phyloP scores from a whole-genome alignment of 1,140 invertebrate species.

The Eueides isabella region DNA sequence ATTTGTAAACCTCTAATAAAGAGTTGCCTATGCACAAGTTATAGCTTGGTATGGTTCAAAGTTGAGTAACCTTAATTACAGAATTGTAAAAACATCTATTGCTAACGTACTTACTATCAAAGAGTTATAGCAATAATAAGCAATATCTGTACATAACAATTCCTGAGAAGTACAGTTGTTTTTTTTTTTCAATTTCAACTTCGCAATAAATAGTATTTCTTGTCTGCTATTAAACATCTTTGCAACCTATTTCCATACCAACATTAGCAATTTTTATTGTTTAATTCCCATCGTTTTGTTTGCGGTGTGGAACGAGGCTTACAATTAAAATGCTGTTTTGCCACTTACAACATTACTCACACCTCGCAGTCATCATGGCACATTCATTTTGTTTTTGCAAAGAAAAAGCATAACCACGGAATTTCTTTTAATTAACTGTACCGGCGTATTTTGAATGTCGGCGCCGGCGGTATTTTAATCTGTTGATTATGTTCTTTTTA shows the following conservation, averaged over 20 bases:
- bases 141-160: constrained; percentile 16
- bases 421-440: constrained; percentile 75
- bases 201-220: constrained; percentile 52
- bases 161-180: constrained; percentile 32
- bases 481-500: constrained; percentile 43
- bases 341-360: constrained; percentile 71
- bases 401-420: constrained; percentile 63
- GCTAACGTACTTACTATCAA: neutral
- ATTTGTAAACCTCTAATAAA: too few species aligned
- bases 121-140: neutral
- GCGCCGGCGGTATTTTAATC: constrained; percentile 46
- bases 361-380: constrained; percentile 61
- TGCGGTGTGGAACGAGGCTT: constrained; percentile 56
- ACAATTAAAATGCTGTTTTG: constrained; percentile 68
- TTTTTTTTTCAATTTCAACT: constrained; percentile 27
- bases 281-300: constrained; percentile 64
- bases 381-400: constrained; percentile 64
- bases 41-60: too few species aligned
- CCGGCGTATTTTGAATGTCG: constrained; percentile 57
- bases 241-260: constrained; percentile 44
- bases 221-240: constrained; percentile 39
- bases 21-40: too few species aligned
- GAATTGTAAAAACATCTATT: neutral
- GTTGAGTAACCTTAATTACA: too few species aligned
- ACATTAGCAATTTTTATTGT: constrained; percentile 48